Percentiles rank a stretch among this genome's conserved stretches.
These are phyloP conservation scores for Cheirogaleus medius DNA, from an alignment of 2,113 vertebrate genomes.

Conservation along the genomic window DNA sequence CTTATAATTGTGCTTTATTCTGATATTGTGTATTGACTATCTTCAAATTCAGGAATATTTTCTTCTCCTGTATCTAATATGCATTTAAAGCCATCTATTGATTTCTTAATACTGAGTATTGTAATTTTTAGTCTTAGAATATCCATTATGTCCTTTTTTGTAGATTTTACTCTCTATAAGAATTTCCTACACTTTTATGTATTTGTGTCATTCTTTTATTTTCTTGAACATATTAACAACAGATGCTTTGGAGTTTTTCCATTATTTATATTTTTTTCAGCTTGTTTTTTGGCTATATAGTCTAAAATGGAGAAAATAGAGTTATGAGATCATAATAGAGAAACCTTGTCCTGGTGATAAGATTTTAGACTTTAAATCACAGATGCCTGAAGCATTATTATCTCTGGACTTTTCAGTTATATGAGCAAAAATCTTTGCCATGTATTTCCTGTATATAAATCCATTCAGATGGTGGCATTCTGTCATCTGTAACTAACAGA, in stretches of 20 bases:
- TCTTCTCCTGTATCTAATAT: background rate
- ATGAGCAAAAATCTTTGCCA: background rate
- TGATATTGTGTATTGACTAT: background rate
- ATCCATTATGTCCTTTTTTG: background rate
- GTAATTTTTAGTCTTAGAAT: background rate
- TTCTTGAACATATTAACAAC: background rate
- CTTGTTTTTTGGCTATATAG: background rate
- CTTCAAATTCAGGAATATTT: background rate
- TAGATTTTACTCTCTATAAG: background rate
- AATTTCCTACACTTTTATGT: background rate
- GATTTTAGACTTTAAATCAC: background rate
- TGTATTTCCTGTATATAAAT: background rate
- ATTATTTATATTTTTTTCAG: background rate
- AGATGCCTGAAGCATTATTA: background rate
- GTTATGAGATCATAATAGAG: background rate
- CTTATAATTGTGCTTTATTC: background rate
- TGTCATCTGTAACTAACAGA: background rate
- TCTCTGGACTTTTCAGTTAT: background rate
- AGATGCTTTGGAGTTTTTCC: background rate
- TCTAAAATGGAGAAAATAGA: background rate
- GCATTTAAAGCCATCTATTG: background rate
- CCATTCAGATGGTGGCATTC: background rate
- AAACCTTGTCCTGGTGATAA: background rate
- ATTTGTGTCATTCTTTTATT: background rate
- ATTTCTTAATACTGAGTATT: background rate